Base-by-base conservation (phyloP, 2,797 vertebrate genomes). In the Diceros bicornis region DNA sequence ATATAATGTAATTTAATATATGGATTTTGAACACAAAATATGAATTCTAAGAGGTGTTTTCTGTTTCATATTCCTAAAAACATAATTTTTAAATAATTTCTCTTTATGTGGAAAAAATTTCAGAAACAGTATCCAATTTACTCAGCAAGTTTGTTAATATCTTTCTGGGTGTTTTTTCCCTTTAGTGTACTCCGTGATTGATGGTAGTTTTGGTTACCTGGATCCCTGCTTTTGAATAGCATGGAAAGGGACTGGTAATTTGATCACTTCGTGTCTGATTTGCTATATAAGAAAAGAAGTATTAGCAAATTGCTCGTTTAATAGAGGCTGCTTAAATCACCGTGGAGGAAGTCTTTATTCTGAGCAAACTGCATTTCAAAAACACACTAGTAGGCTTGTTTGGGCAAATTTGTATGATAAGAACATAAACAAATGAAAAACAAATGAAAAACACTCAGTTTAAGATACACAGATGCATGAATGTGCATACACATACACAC, bases 231-330 rank as follows among this genome's bases (percentile, higher is more conserved):
- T 93, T 94, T 96, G 95, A 97, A 95, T 34, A 89, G 94, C 95
- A 93, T 12, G 97, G 95, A 97, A 94, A 92, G 91, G 77, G 64
- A 82, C 96, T 2, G 98, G 96, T 89, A 98, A 98, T 98, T 93
- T 97, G 97, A 97, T 97, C 97, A 97, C 97, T 96, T 97, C 94
- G 7, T 85, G 96, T 97, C 95, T 98, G 85, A 98, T 94, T 94
- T 11, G 78, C 97, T 92, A 47, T 66, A 50, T 69, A 96, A 97
- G 97, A 98, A 96, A 94, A 79, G 89, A 96, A 96, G 96, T 94
- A 97, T 97, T 98, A 97, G 91, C 93, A 93, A 97, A 98, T 96
- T 96, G 91, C 72, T 91, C 92, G 74, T 98, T 94, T 96, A 97
- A 85, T 41, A 97, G 81, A 97, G 37, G 92, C 83, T 96, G 95